Evolutionary conservation across 2,797 vertebrate species (phyloP).

Genomic region (Lutjanus argentimaculatus): DNA sequence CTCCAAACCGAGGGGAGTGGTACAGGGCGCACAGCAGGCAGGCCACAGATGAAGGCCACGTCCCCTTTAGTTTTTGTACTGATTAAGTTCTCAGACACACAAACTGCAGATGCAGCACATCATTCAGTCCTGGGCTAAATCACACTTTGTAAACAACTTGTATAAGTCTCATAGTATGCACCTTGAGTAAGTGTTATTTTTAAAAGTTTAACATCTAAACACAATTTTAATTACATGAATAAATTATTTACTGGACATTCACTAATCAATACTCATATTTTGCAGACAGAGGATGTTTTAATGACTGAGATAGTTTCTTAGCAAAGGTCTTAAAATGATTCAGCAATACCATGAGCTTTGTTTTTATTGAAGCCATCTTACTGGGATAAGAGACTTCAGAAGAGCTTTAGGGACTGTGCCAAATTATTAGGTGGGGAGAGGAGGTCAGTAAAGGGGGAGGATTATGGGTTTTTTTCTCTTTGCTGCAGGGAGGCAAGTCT

Average conservation of each 20-base stretch:
- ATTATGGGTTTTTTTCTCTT: neutral
- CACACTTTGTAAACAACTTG: neutral
- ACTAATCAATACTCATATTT: neutral
- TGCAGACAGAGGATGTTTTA: neutral
- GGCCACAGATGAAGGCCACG: slow-evolving; percentile 39
- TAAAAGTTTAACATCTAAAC: neutral
- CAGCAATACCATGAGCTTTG: slow-evolving; percentile 2
- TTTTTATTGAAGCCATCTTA: slow-evolving; percentile 26
- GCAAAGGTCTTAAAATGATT: slow-evolving; percentile 14
- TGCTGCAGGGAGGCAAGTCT: neutral
- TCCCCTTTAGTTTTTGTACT: slow-evolving; percentile 31
- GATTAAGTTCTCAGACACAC: slow-evolving; percentile 37
- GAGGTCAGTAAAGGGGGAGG: neutral
- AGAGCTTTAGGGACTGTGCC: neutral
- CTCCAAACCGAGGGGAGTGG: slow-evolving; percentile 45
- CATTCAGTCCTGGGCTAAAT: slow-evolving; percentile 23
- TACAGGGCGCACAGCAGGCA: slow-evolving; percentile 41
- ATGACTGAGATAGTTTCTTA: neutral
- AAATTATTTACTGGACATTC: neutral
- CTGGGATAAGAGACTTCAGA: neutral
- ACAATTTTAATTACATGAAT: neutral
- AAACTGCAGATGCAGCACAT: slow-evolving; percentile 35
- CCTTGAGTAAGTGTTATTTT: neutral
- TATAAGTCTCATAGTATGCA: no score
- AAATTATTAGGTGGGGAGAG: neutral